These are phyloP conservation scores for Leptatherina wallacei DNA, from an alignment of 2,797 vertebrate genomes.

Conservation along the genomic window DNA sequence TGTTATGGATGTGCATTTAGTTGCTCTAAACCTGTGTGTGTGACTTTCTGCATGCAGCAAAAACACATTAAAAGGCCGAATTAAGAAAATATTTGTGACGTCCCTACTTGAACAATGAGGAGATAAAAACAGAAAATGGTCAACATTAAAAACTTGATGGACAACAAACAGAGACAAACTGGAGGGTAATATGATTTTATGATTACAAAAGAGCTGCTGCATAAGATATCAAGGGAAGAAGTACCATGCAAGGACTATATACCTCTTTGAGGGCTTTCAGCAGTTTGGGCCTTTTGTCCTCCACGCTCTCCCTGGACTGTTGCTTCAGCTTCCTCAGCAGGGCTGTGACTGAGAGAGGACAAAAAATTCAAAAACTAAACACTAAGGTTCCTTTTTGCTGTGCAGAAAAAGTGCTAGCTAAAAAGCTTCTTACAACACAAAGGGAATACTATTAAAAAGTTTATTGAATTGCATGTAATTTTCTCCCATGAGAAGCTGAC, in stretches of 20 bases:
- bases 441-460: background rate
- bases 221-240: background rate
- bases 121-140: background rate
- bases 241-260: background rate
- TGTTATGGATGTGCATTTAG: background rate
- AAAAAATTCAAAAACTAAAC: background rate
- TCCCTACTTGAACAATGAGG: background rate
- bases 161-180: background rate
- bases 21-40: background rate
- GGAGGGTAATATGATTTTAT: background rate
- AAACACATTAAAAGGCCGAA: background rate
- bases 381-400: background rate
- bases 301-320: conserved; percentile 97
- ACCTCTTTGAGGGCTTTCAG: conserved; percentile 90
- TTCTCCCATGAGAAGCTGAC: background rate
- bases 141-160: background rate
- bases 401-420: background rate
- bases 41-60: background rate
- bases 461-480: background rate
- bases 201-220: background rate
- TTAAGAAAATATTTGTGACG: background rate
- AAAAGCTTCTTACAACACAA: conserved; percentile 5
- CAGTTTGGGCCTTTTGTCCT: conserved; percentile 97
- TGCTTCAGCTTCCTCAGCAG: conserved; percentile 97
- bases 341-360: conserved; percentile 72